Base-by-base conservation (phyloP, 2,113 vertebrate species). In the Brachyhypopomus gauderio region DNA sequence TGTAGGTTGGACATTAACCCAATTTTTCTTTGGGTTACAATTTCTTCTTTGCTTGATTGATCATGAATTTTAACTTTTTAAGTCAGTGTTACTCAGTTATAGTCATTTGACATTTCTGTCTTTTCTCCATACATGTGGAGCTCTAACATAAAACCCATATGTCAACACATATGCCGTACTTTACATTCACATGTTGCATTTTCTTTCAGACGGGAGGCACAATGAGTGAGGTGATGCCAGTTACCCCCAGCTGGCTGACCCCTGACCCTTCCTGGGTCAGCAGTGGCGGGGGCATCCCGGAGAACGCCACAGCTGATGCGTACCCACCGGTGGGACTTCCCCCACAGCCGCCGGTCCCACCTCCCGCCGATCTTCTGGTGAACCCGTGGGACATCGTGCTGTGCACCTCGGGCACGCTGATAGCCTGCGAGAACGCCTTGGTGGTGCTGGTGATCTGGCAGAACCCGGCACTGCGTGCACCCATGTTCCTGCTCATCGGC, bases 341-440 rank as follows among this genome's bases (percentile, higher is more conserved):
- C 45, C 92, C 95, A 5, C 59, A 85, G 86, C 87, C 91, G 79
- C 82, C 89, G 85, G 71, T 95, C 8, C 59, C 84, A 86, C 87
- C 91, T 78, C 83, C 89, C 85, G 71, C 95, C 14, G 92, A 92
- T 55, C 93, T 96, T 55, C 89, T 93, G 59, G 93, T 99, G 83
- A 99, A 99, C 94, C 97, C 98, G 52, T 99, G 98, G 98, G 98
- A 99, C 92, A 95, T 99, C 76, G 96, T 98, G 82, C 89, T 99
- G 89, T 99, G 98, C 83, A 94, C 96, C 60, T 98, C 98, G 0
- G 98, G 98, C 79, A 98, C 97, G 36, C 93, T 99, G 86, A 99
- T 99, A 80, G 97, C 97, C 90, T 99, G 97, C 14, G 98, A 99
- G 88, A 99, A 99, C 77, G 97, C 97, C 45, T 19, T 99, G 83